Evolutionary conservation across 2,113 vertebrate genomes (phyloP), one percentile per base, ranked within the genome.

Genomic region (Agapornis roseicollis): DNA sequence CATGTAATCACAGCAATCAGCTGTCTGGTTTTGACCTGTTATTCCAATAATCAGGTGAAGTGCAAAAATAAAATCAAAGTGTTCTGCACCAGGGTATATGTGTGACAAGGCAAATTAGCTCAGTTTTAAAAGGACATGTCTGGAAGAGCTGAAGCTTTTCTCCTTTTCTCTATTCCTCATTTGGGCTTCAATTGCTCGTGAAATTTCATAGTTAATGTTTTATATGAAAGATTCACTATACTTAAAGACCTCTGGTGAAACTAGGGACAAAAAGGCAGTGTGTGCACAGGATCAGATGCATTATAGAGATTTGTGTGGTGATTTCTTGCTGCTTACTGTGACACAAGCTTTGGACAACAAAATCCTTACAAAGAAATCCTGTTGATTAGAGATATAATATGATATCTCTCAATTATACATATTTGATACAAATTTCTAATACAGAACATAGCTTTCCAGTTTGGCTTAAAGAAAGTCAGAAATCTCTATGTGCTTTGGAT

Each of bases 11-110:
- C 50, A 93, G 88, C 49, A 78, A 79, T 84, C n/a, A 39, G 28
- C 69, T 92, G 37, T 80, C 65, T 79, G 65, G 3, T 79, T 96
- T 93, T 96, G 77, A 95, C 70, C 39, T 92, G 73, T 81, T 95
- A 68, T 89, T 89, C 77, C 85, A 94, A 87, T 58, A 80, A 87
- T 80, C 66, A 84, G 61, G 17, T 58, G 44, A 92, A 94, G 46
- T 76, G 49, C 6, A 47, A 81, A 77, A 73, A 58, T 49, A 27
- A 33, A 71, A 47, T 19, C 9, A 39, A 79, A 73, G 63, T 49
- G 46, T 73, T 89, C 63, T 89, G 56, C 58, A 65, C 33, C 37
- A 20, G 58, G 20, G 27, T 80, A 39, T 39, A 17, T 47, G 28
- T 74, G 64, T 71, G 88, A 88, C 80, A 55, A 20, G 44, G 88